phyloP scores from a whole-genome alignment of 2,888 invertebrate species.

The Nomada goodeniana region DNA sequence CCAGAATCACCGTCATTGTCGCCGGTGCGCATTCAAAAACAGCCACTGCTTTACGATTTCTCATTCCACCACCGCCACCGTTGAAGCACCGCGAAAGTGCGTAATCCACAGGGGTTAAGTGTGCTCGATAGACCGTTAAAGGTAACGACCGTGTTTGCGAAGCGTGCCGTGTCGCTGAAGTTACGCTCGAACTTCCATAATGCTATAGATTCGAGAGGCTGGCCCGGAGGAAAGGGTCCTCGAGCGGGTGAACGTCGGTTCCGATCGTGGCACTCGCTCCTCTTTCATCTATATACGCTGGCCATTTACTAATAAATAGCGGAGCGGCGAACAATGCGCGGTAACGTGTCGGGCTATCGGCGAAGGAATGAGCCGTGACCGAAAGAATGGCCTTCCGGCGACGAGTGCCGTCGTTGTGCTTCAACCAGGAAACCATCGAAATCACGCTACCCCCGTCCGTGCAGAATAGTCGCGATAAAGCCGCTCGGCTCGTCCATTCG shows the following conservation, averaged over 20 bases:
- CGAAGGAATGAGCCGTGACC: slow-evolving; percentile 57
- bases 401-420: slow-evolving; percentile 24
- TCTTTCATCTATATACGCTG: slow-evolving; percentile 51
- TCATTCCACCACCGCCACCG: not conserved
- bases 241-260: slow-evolving; percentile 32
- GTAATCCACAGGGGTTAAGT: slow-evolving; percentile 47
- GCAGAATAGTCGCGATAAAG: slow-evolving; percentile 22
- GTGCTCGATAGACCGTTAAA: slow-evolving; percentile 64
- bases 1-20: not conserved
- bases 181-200: slow-evolving; percentile 41
- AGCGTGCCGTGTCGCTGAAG: slow-evolving; percentile 33
- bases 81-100: slow-evolving; percentile 27
- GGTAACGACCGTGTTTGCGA: slow-evolving; percentile 59
- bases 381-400: slow-evolving; percentile 52
- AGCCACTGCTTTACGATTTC: slow-evolving; percentile 15
- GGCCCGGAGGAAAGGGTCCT: slow-evolving; percentile 14
- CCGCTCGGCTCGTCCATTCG: not conserved
- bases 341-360: slow-evolving; percentile 46
- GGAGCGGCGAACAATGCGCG: slow-evolving; percentile 38
- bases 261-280: slow-evolving; percentile 39
- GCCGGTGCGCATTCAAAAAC: slow-evolving; percentile 11
- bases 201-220: slow-evolving; percentile 36
- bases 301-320: slow-evolving; percentile 60
- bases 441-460: slow-evolving; percentile 2
- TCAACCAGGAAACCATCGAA: slow-evolving; percentile 33